Evolutionary conservation across 2,797 vertebrate genomes (phyloP).

Genomic region (Enteromius unitaeniatus): DNA sequence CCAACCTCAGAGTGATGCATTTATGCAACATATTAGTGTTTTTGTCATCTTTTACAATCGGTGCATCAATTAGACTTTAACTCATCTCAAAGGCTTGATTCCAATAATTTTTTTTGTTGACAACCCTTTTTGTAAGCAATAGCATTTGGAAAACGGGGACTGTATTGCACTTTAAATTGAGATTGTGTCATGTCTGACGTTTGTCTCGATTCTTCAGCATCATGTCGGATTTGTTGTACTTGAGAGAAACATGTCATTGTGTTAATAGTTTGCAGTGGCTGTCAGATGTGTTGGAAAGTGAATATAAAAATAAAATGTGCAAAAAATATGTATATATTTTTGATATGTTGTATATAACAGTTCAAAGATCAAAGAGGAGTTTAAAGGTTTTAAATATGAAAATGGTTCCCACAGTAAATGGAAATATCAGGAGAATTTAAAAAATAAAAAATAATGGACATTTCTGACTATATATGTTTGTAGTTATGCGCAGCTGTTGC

Average conservation of each 20-base stretch:
- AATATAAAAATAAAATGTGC: slow-evolving; percentile 2
- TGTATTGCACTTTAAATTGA: slow-evolving; percentile 25
- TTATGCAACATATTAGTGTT: neutral
- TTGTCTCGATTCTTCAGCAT: slow-evolving; percentile 4
- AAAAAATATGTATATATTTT: neutral
- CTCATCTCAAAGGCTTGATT: neutral
- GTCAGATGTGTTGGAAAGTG: neutral
- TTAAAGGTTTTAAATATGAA: neutral
- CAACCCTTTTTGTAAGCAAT: neutral
- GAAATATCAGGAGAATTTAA: neutral
- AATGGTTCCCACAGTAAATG: neutral
- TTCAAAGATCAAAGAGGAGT: neutral
- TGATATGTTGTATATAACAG: neutral
- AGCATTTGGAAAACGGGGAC: neutral
- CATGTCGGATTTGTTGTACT: neutral
- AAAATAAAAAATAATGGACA: no score
- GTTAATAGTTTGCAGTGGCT: neutral
- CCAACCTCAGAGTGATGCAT: neutral
- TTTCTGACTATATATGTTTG: neutral
- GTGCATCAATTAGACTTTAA: neutral
- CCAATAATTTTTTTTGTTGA: neutral
- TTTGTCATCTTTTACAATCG: neutral
- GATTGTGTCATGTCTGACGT: neutral
- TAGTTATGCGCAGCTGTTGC: neutral
- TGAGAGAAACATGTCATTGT: neutral